Evolutionary conservation across 2,113 vertebrate species (phyloP).

Genomic region (Myotis brandtii): DNA sequence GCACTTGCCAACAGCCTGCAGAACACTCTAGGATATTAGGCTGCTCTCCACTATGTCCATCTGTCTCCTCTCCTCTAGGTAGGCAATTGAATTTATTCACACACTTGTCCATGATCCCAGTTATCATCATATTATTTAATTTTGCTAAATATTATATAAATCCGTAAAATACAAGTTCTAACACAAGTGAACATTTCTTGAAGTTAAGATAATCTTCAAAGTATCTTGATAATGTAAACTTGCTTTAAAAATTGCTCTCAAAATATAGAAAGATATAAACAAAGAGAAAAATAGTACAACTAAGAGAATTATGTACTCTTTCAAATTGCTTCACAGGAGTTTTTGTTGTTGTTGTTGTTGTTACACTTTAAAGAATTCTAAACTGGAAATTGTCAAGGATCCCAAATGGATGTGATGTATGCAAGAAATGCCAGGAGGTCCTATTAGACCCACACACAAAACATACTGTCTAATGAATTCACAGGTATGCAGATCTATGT

Average conservation of each 20-base stretch:
- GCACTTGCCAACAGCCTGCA: not conserved
- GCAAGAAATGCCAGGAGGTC: not conserved
- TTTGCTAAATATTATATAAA: not conserved
- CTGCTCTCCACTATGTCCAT: not conserved
- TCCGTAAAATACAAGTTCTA: not conserved
- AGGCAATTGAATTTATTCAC: not conserved
- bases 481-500: not conserved
- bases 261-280: not conserved
- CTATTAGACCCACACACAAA: not conserved
- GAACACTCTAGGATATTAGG: not conserved
- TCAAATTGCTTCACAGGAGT: not conserved
- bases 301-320: not conserved
- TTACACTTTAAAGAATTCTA: not conserved
- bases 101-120: not conserved
- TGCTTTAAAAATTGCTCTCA: not conserved
- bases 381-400: not conserved
- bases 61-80: not conserved
- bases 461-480: not conserved
- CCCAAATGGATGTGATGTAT: not conserved
- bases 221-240: not conserved
- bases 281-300: not conserved
- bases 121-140: not conserved
- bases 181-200: slow-evolving; percentile 8
- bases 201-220: not conserved
- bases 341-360: not conserved